Conservation (phyloP, 2,888 invertebrate species). For the Idaea straminata region DNA sequence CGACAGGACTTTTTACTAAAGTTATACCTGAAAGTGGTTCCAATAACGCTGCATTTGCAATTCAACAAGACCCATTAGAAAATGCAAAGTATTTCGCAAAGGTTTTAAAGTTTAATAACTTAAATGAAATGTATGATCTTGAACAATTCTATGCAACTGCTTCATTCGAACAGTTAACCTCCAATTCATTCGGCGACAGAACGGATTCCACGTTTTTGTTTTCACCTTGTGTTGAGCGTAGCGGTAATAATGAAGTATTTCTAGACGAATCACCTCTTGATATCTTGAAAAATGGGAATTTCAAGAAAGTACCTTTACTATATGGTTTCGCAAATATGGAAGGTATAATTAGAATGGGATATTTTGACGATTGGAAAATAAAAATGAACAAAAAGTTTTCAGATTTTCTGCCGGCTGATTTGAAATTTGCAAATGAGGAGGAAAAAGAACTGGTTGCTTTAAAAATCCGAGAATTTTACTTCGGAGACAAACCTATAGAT, state of each 20-base stretch:
- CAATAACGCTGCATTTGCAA: slow-evolving; percentile 29
- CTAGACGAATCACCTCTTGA: not conserved
- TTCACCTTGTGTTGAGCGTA: slow-evolving; percentile 11
- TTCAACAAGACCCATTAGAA: slow-evolving; percentile 44
- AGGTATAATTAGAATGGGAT: slow-evolving; percentile 28
- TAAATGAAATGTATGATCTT: slow-evolving; percentile 36
- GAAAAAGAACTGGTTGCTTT: slow-evolving; percentile 30
- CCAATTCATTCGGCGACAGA: not conserved
- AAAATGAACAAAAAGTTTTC: slow-evolving; percentile 37
- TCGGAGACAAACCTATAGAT: slow-evolving; percentile 32
- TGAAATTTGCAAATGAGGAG: slow-evolving; percentile 24
- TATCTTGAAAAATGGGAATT: slow-evolving; percentile 9
- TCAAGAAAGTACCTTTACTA: slow-evolving; percentile 22
- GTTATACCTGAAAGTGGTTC: slow-evolving; percentile 47
- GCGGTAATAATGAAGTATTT: slow-evolving; percentile 1
- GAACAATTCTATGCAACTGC: slow-evolving; percentile 43
- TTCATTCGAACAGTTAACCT: slow-evolving; percentile 20
- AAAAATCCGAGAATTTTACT: slow-evolving; percentile 36
- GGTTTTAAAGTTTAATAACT: slow-evolving; percentile 32
- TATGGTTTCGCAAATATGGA: slow-evolving; percentile 38
- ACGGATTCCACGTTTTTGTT: not conserved
- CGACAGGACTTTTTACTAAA: slow-evolving; percentile 45
- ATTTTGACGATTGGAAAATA: slow-evolving; percentile 30
- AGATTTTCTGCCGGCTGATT: slow-evolving; percentile 38
- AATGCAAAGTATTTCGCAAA: slow-evolving; percentile 40